These are phyloP conservation scores for Zhengitettix transpicula DNA, from an alignment of 2,888 invertebrate genomes.

Conservation along the genomic window DNA sequence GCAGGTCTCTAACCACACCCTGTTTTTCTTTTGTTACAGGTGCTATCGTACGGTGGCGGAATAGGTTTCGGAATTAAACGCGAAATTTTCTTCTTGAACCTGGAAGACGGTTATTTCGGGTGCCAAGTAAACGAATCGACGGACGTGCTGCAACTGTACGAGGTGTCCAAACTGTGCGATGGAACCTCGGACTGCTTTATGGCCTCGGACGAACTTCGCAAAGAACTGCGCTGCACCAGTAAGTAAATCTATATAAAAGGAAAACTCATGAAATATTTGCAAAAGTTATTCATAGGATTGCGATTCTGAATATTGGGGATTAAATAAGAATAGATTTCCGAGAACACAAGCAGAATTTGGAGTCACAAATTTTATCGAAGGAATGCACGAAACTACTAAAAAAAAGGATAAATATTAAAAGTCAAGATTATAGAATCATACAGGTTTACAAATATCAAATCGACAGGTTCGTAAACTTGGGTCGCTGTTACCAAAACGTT, in stretches of 20 bases:
- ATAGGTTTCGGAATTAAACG: conserved; percentile 67
- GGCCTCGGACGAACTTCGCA: conserved; percentile 78
- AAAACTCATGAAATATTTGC: too few relatives aligned
- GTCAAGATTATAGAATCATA: too few relatives aligned
- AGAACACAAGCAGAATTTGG: too few relatives aligned
- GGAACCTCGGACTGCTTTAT: conserved; percentile 77
- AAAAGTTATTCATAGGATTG: too few relatives aligned
- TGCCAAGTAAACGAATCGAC: conserved; percentile 94
- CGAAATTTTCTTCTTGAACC: conserved; percentile 90
- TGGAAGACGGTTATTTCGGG: conserved; percentile 94
- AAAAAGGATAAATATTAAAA: background rate
- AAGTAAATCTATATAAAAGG: conserved; percentile 30
- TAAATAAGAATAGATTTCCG: too few relatives aligned
- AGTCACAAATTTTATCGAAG: too few relatives aligned
- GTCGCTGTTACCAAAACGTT: too few relatives aligned
- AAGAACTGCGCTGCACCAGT: conserved; percentile 90
- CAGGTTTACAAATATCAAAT: too few relatives aligned
- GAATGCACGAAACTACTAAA: too few relatives aligned
- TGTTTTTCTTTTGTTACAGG: conserved; percentile 31
- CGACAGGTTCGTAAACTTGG: too few relatives aligned
- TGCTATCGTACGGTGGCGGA: conserved; percentile 57
- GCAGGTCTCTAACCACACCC: too few relatives aligned
- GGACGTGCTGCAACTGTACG: conserved; percentile 86
- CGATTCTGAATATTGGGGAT: too few relatives aligned
- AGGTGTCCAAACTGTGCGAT: conserved; percentile 88